A percentile compares a stretch with the other conserved stretches of the same genome.
phyloP scores from a whole-genome alignment of 2,888 invertebrate species.

The Dynastes grantii region DNA sequence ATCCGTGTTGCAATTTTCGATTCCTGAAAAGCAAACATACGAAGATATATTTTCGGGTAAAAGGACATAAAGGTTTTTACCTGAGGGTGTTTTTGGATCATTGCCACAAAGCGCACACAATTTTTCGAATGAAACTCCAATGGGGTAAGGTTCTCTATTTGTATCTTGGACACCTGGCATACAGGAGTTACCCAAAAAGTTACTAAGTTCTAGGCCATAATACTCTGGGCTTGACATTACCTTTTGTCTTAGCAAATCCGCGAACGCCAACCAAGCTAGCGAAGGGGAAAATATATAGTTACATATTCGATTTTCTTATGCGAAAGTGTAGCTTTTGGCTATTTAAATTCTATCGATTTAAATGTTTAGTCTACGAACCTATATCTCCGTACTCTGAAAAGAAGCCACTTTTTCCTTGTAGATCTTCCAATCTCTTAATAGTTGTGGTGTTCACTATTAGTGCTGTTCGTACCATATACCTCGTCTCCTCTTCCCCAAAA shows the following conservation, averaged over 20 bases:
- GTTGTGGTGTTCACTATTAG: constrained; percentile 72
- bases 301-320: neutral
- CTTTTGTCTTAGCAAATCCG: constrained; percentile 72
- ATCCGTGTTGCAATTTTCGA: constrained; percentile 72
- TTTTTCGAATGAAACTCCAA: constrained; percentile 59
- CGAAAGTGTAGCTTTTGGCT: neutral
- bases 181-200: constrained; percentile 76
- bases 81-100: neutral
- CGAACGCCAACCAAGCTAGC: constrained; percentile 77
- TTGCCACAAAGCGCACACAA: constrained; percentile 60
- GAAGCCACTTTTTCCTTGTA: constrained; percentile 75
- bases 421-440: constrained; percentile 71
- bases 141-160: constrained; percentile 17
- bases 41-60: neutral
- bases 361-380: constrained; percentile 66
- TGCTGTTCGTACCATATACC: constrained; percentile 72
- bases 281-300: constrained; percentile 24
- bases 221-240: constrained; percentile 73
- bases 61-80: neutral
- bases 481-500: constrained; percentile 74
- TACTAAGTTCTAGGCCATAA: constrained; percentile 73
- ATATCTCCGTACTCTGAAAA: constrained; percentile 81
- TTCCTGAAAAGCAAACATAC: neutral
- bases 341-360: no score
- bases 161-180: constrained; percentile 73